A percentile compares a stretch with the other conserved stretches of the same genome.
Conservation (phyloP, 2,113 vertebrate species). For the Strix aluco region DNA sequence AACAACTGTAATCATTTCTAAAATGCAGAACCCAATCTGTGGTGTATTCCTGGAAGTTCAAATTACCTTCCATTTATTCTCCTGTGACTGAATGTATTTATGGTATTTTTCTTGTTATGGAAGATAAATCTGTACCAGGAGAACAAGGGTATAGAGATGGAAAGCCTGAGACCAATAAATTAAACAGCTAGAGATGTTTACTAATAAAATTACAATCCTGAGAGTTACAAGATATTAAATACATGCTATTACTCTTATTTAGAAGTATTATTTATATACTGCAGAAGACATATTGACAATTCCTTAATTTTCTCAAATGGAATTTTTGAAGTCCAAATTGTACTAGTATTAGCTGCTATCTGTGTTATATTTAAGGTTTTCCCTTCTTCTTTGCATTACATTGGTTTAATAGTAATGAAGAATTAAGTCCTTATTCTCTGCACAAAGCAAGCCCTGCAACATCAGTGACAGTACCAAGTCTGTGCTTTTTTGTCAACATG, state of each 20-base stretch:
- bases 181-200: not conserved
- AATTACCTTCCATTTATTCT: not conserved
- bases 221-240: not conserved
- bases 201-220: not conserved
- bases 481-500: not conserved
- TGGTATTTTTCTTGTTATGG: not conserved
- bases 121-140: not conserved
- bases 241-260: not conserved
- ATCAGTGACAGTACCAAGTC: not conserved
- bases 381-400: not conserved
- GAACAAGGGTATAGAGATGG: rapidly evolving
- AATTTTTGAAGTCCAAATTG: not conserved
- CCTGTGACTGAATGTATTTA: not conserved
- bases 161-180: not conserved
- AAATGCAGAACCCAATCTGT: not conserved
- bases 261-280: not conserved
- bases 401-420: not conserved
- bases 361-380: not conserved
- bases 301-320: not conserved
- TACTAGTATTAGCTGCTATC: not conserved
- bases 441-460: not conserved
- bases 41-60: not conserved
- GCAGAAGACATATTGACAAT: not conserved
- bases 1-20: not conserved
- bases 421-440: not conserved